Evolutionary conservation across 2,888 invertebrate species (phyloP).

Genomic region (Cepaea hortensis): DNA sequence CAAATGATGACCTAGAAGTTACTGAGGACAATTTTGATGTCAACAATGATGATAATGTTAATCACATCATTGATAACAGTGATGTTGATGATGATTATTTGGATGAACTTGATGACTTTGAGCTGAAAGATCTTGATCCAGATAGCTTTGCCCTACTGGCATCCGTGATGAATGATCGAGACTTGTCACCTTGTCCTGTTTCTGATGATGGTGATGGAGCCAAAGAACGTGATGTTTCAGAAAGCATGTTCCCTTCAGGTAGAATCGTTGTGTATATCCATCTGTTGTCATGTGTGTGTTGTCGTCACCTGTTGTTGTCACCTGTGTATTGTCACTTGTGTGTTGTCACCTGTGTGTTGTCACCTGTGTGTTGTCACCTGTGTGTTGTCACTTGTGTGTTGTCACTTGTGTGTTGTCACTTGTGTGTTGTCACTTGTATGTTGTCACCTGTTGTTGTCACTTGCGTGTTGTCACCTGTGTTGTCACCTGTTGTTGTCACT

Average conservation of each 20-base stretch:
- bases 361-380: no score
- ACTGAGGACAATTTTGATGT: constrained; percentile 10
- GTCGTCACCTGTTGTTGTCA: no score
- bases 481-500: no score
- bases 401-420: no score
- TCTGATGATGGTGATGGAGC: not conserved
- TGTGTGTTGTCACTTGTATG: no score
- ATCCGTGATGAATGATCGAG: constrained; percentile 6
- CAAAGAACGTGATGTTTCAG: not conserved
- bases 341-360: no score
- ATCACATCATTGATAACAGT: constrained; percentile 11
- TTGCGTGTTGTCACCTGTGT: no score
- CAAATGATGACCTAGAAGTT: not conserved
- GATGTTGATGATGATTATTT: constrained; percentile 34
- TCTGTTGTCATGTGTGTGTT: no score
- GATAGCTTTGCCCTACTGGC: not conserved
- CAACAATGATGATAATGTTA: constrained; percentile 15
- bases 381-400: no score
- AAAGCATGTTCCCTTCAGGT: not conserved
- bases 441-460: no score
- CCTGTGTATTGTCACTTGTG: no score
- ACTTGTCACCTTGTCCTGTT: no score
- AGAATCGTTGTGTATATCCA: not conserved
- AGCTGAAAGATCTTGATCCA: constrained; percentile 33
- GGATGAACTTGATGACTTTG: constrained; percentile 15